Percentiles rank a stretch among this genome's conserved stretches.
Evolutionary conservation across 2,113 vertebrate species (phyloP).

Genomic region (Oceanodroma tethys): DNA sequence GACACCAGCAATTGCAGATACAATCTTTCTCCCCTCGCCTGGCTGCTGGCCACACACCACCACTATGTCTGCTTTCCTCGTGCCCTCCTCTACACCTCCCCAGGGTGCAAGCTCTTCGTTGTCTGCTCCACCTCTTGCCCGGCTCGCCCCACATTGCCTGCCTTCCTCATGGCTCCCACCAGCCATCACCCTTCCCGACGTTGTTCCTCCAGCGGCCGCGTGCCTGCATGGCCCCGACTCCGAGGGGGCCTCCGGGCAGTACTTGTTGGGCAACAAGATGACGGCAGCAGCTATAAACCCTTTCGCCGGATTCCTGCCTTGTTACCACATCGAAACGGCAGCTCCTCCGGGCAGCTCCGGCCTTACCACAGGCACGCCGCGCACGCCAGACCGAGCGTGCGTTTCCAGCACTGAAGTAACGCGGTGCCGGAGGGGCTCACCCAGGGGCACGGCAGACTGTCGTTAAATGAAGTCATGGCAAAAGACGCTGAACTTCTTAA

Average conservation of each 20-base stretch:
- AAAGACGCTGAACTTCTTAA: not conserved
- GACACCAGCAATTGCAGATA: not conserved
- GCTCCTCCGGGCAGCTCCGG: not conserved
- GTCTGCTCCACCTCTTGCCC: fast-evolving
- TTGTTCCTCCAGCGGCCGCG: fast-evolving
- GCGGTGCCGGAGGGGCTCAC: not conserved
- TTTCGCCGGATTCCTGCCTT: not conserved
- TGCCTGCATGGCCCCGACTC: fast-evolving
- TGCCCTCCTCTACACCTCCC: not conserved
- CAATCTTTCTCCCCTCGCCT: not conserved
- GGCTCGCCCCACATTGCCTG: fast-evolving
- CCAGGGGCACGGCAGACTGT: not conserved
- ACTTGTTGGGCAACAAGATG: fast-evolving
- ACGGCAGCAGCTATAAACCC: not conserved
- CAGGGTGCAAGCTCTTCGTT: not conserved
- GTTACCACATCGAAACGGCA: fast-evolving
- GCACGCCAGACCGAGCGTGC: fast-evolving
- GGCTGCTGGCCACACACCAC: not conserved
- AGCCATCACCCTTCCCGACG: fast-evolving
- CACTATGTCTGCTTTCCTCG: fast-evolving
- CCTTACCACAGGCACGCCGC: fast-evolving
- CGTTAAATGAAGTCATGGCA: not conserved
- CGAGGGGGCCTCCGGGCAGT: not conserved
- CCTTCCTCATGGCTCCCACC: not conserved
- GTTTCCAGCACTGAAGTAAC: not conserved